phyloP scores from a whole-genome alignment of 2,888 invertebrate genomes.

The Odontocolon sp. region DNA sequence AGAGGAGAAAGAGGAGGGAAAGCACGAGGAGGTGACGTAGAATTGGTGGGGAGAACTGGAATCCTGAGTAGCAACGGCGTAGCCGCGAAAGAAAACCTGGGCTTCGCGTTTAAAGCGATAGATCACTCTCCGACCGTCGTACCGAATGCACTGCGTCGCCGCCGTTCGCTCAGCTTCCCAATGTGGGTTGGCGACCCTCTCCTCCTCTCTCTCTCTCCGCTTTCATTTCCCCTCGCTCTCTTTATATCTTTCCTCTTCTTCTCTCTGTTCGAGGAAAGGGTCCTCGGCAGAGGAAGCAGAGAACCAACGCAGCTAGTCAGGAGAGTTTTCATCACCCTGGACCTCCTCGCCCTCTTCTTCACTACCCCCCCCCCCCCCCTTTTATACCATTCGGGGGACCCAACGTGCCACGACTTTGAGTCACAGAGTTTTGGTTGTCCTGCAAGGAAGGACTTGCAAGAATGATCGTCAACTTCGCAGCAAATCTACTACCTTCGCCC shows the following conservation, averaged over 20 bases:
- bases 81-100: slow-evolving; percentile 79
- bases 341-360: neutral
- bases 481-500: neutral
- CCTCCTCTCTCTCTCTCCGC: neutral
- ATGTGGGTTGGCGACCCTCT: slow-evolving; percentile 37
- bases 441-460: slow-evolving; percentile 5
- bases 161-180: slow-evolving; percentile 31
- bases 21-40: slow-evolving; percentile 45
- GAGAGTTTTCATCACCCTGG: slow-evolving; percentile 33
- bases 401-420: slow-evolving; percentile 41
- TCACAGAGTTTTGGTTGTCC: slow-evolving; percentile 28
- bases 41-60: slow-evolving; percentile 77
- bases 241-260: slow-evolving; percentile 1
- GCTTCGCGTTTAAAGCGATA: slow-evolving; percentile 79
- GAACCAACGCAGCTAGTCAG: slow-evolving; percentile 18
- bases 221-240: too few species aligned
- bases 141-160: slow-evolving; percentile 27
- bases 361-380: neutral
- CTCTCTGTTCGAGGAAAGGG: slow-evolving; percentile 7
- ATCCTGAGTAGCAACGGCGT: slow-evolving; percentile 81
- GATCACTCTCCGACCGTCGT: slow-evolving; percentile 72
- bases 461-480: neutral
- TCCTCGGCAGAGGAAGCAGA: slow-evolving; percentile 4
- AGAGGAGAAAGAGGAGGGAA: slow-evolving; percentile 31
- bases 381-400: slow-evolving; percentile 23